phyloP scores from a whole-genome alignment of 2,888 invertebrate genomes.

The Marronus borbonicus region DNA sequence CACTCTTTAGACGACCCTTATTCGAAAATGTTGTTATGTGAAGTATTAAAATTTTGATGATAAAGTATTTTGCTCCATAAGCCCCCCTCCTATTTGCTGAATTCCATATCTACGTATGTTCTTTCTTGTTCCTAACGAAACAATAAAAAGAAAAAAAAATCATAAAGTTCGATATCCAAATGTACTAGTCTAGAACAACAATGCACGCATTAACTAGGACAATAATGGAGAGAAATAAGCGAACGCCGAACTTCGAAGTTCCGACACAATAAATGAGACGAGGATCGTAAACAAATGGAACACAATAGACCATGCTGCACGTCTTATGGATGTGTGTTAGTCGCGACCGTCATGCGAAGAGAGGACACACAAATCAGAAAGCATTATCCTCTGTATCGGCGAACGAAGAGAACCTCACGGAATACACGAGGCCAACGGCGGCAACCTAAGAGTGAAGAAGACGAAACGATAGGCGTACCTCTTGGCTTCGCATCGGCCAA shows the following conservation, averaged over 20 bases:
- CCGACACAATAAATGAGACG: constrained; percentile 26
- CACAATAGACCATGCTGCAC: constrained; percentile 57
- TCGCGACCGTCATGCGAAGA: constrained; percentile 53
- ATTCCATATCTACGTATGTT: too few relatives aligned
- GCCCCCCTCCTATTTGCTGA: not conserved
- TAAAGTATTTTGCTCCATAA: not conserved
- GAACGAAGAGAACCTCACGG: constrained; percentile 22
- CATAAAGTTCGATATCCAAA: too few relatives aligned
- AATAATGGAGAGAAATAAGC: constrained; percentile 24
- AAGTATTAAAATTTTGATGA: too few relatives aligned
- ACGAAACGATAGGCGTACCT: constrained; percentile 23
- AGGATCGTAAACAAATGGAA: constrained; percentile 58
- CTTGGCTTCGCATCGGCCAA: constrained; percentile 41
- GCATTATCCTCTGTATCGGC: constrained; percentile 58
- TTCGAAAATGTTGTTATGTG: too few relatives aligned
- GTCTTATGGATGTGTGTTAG: not conserved
- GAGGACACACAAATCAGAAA: constrained; percentile 63
- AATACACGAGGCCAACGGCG: constrained; percentile 45
- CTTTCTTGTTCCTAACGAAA: too few relatives aligned
- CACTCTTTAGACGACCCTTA: too few relatives aligned
- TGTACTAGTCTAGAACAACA: not conserved
- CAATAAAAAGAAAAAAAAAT: too few relatives aligned
- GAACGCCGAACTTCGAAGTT: not conserved
- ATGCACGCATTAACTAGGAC: constrained; percentile 19
- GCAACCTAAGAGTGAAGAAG: not conserved